Conservation (phyloP, 2,888 invertebrate genomes). For the Ormyrus thymus region DNA sequence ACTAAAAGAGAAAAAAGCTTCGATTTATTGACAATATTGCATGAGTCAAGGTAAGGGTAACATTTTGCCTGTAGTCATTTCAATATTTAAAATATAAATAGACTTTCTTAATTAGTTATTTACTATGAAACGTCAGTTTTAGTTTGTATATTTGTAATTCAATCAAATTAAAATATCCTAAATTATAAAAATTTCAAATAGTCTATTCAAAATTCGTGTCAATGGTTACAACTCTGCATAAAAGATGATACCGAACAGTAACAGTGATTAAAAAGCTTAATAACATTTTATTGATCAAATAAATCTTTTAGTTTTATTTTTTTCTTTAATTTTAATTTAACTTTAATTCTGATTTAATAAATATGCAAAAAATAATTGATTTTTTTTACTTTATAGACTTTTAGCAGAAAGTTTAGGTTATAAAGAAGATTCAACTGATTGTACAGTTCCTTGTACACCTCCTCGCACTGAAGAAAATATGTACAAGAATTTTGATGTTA, state of each 20-base stretch:
- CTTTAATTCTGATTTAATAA: too few relatives aligned
- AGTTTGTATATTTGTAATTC: too few relatives aligned
- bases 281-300: too few relatives aligned
- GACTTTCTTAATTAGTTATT: too few relatives aligned
- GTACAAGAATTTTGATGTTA: conserved; percentile 71
- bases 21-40: conserved; percentile 71
- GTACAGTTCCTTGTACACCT: conserved; percentile 73
- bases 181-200: neutral
- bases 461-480: conserved; percentile 73
- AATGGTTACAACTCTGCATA: too few relatives aligned
- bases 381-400: conserved; percentile 60
- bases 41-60: conserved; percentile 71
- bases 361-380: neutral
- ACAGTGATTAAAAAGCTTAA: too few relatives aligned
- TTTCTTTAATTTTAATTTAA: too few relatives aligned
- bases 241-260: too few relatives aligned
- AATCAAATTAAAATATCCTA: neutral
- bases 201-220: too few relatives aligned
- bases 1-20: conserved; percentile 72
- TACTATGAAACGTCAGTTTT: too few relatives aligned
- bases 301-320: too few relatives aligned
- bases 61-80: neutral
- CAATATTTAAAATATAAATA: too few relatives aligned
- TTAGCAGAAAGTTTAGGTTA: conserved; percentile 72
- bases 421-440: conserved; percentile 72